Percentiles rank a stretch among this genome's conserved stretches.
phyloP scores from a whole-genome alignment of 2,113 vertebrate genomes.

The Emberiza fucata region DNA sequence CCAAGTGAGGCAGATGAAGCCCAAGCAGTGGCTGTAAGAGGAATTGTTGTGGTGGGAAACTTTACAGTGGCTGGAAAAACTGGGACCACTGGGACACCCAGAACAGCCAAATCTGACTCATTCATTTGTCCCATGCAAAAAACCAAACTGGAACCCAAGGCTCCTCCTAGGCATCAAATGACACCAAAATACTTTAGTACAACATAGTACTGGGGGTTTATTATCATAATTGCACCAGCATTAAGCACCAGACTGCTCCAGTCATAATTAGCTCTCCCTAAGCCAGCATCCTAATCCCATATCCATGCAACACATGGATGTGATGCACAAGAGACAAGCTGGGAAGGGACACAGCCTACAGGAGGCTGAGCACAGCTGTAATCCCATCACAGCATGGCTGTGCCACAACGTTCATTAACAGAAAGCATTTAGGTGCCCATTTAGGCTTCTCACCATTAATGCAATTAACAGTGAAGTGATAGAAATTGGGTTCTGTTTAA shows the following conservation, averaged over 20 bases:
- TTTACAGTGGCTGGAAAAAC: background rate
- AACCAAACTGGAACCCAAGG: background rate
- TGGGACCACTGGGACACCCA: background rate
- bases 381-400: background rate
- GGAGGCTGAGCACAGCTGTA: background rate
- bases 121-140: background rate
- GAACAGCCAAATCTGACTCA: background rate
- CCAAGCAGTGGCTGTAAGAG: background rate
- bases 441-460: background rate
- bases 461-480: background rate
- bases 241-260: background rate
- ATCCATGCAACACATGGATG: background rate
- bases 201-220: background rate
- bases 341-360: background rate
- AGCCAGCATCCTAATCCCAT: background rate
- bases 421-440: background rate
- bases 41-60: background rate
- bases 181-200: background rate
- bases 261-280: background rate
- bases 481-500: background rate
- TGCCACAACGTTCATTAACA: background rate
- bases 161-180: background rate
- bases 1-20: background rate
- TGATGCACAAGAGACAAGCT: rapidly evolving
- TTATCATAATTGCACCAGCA: background rate